Percentiles rank a stretch among this genome's conserved stretches.
Evolutionary conservation across 2,888 invertebrate genomes (phyloP).

Genomic region (Phasia obesa): DNA sequence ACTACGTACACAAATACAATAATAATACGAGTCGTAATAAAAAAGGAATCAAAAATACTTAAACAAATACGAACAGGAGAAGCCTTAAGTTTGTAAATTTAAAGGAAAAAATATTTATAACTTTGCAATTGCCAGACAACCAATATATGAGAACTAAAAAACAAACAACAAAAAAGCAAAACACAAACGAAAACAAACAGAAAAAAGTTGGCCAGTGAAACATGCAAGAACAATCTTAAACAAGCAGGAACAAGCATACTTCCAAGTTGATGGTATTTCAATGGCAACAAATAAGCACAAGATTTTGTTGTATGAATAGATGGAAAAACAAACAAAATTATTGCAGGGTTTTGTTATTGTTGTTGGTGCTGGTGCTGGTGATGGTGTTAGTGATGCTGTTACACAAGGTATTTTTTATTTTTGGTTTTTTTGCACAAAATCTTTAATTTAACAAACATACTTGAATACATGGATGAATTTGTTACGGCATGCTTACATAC

Average conservation of each 20-base stretch:
- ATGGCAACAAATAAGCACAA: constrained; percentile 51
- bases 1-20: constrained; percentile 13
- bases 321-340: constrained; percentile 22
- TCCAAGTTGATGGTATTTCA: constrained; percentile 48
- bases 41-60: constrained; percentile 9
- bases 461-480: too few relatives aligned
- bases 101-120: constrained; percentile 60
- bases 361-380: background rate
- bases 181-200: background rate
- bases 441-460: constrained; percentile 8
- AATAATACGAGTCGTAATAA: background rate
- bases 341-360: constrained; percentile 8
- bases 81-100: constrained; percentile 37
- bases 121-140: constrained; percentile 59
- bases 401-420: constrained; percentile 29
- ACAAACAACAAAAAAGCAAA: constrained; percentile 19
- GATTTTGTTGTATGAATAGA: constrained; percentile 15
- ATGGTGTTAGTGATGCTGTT: constrained; percentile 3
- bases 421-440: constrained; percentile 18
- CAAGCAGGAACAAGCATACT: constrained; percentile 56
- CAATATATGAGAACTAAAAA: constrained; percentile 35
- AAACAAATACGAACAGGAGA: constrained; percentile 23
- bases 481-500: too few relatives aligned
- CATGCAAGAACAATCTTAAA: constrained; percentile 48
- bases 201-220: constrained; percentile 53